phyloP scores from a whole-genome alignment of 2,888 invertebrate species.

The Diaprepes abbreviatus region DNA sequence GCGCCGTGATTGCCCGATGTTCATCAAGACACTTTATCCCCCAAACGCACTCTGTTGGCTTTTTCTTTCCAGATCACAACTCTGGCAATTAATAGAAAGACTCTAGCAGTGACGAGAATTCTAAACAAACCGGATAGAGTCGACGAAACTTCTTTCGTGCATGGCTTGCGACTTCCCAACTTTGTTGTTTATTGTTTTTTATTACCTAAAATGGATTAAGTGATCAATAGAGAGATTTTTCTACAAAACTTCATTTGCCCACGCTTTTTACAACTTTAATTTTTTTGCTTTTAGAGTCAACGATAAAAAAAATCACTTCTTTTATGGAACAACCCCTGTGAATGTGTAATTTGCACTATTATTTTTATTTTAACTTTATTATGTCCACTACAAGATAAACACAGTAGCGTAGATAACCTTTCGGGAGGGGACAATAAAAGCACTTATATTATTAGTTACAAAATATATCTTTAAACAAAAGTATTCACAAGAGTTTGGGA shows the following conservation, averaged over 20 bases:
- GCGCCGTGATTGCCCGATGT: constrained; percentile 67
- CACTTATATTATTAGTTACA: no score
- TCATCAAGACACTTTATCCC: constrained; percentile 65
- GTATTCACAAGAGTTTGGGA: no score
- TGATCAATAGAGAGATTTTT: constrained; percentile 14
- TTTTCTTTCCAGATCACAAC: constrained; percentile 65
- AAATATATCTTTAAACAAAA: no score
- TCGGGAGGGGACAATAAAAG: no score
- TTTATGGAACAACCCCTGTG: no score
- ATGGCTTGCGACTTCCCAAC: constrained; percentile 24
- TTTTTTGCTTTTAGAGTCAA: no score
- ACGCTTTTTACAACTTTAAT: constrained; percentile 2
- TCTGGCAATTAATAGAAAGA: constrained; percentile 67
- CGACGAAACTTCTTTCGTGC: constrained; percentile 42
- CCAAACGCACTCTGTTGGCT: constrained; percentile 56
- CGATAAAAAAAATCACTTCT: no score
- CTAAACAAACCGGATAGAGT: constrained; percentile 58
- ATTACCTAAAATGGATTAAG: constrained; percentile 32
- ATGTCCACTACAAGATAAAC: no score
- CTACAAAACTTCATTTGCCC: neutral
- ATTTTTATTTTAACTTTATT: no score
- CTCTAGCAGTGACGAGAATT: constrained; percentile 65
- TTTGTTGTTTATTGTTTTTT: constrained; percentile 39
- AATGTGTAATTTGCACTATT: no score
- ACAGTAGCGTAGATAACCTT: no score